phyloP scores from a whole-genome alignment of 37 sponge, comb jelly and placozoan genomes.

The Cladorhizidae sp. region DNA sequence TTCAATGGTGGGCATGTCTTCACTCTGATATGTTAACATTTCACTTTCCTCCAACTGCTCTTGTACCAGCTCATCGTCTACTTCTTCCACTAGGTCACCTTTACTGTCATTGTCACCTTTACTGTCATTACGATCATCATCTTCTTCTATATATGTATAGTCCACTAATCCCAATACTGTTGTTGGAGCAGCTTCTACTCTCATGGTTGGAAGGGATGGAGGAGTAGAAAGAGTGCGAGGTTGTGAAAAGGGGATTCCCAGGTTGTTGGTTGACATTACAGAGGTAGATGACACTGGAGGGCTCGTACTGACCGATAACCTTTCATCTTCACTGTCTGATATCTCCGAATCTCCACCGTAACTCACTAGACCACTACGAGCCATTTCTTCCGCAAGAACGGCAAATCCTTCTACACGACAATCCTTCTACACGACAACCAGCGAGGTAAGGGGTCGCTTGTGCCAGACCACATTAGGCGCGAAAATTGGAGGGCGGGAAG shows the following conservation, averaged over 20 bases:
- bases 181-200: slow-evolving; percentile 52
- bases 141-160: slow-evolving; percentile 52
- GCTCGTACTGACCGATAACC: not conserved
- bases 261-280: not conserved
- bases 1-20: slow-evolving; percentile 1
- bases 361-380: slow-evolving; percentile 42
- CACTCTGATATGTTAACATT: not conserved
- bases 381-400: not conserved
- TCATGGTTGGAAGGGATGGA: slow-evolving; percentile 12
- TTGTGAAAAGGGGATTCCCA: slow-evolving; percentile 35
- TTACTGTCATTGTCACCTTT: slow-evolving; percentile 28
- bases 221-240: not conserved
- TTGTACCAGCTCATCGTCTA: not conserved
- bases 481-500: too few relatives aligned
- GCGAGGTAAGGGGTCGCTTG: too few relatives aligned
- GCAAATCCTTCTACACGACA: too few relatives aligned
- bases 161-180: slow-evolving; percentile 24
- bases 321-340: slow-evolving; percentile 53
- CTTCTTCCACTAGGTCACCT: slow-evolving; percentile 1
- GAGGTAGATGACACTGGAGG: not conserved
- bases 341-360: slow-evolving; percentile 58
- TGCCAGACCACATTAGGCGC: too few relatives aligned
- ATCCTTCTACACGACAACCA: too few relatives aligned
- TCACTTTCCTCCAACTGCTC: not conserved
- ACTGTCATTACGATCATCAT: slow-evolving; percentile 42